Conservation (phyloP, 2,888 invertebrate species). For the Caenorhabditis sulstoni region DNA sequence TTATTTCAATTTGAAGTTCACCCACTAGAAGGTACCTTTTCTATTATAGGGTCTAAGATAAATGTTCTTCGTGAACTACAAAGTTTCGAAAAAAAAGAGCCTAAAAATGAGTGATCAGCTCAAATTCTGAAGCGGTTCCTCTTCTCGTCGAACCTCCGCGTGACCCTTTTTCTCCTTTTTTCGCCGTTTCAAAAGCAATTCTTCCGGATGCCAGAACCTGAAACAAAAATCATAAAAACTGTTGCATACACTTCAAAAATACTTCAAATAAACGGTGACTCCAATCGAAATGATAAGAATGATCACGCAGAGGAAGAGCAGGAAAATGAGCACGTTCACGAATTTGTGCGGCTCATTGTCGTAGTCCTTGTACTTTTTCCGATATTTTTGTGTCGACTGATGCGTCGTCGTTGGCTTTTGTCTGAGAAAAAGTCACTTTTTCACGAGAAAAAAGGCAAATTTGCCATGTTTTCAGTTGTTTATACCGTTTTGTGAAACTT, state of each 20-base stretch:
- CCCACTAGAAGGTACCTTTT: no score
- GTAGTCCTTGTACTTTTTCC: constrained; percentile 52
- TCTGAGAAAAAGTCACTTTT: no score
- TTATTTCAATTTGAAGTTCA: no score
- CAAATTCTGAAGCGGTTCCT: constrained; percentile 50
- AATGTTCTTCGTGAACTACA: not conserved
- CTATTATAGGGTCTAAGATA: no score
- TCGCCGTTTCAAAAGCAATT: constrained; percentile 39
- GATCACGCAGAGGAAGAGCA: constrained; percentile 63
- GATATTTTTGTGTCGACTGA: constrained; percentile 23
- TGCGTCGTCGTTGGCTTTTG: constrained; percentile 5
- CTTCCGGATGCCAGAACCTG: constrained; percentile 57
- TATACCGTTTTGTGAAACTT: no score
- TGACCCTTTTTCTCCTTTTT: constrained; percentile 31
- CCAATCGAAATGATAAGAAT: constrained; percentile 63
- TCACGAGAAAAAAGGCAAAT: no score
- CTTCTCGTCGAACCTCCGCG: constrained; percentile 32
- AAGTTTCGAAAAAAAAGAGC: constrained; percentile 13
- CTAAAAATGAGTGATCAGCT: not conserved
- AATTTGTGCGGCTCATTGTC: constrained; percentile 59
- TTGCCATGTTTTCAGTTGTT: no score
- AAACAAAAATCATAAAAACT: not conserved
- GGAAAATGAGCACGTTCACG: constrained; percentile 65
- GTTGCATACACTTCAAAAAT: not conserved
- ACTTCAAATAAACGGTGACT: constrained; percentile 65